Evolutionary conservation across 2,888 invertebrate species (phyloP), one percentile per base, ranked within the genome.

Genomic region (Cephus nigrinus): DNA sequence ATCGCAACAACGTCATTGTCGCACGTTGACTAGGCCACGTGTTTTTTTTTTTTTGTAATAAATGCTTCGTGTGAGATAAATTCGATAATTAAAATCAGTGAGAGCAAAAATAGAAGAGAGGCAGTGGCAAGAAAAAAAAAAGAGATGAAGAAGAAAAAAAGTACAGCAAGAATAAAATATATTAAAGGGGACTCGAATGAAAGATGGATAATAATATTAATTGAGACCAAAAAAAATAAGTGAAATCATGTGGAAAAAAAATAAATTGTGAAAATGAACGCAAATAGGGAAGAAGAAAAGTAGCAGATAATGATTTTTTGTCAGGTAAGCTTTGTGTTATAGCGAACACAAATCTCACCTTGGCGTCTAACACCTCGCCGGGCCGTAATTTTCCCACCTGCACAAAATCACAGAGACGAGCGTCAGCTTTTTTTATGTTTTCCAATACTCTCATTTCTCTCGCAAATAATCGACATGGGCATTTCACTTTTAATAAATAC

Each of bases 331-430:
- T 92, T 92, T 92, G 92, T 92, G 92, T 92, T 91, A 90, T 88
- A 88, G 91, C 89, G 90, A 92, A 93, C 93, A 93, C 93, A 94
- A 94, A 93, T 93, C 94, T 94, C 94, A 95, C 95, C 95, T 95
- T 95, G 92, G 93, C 93, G 92, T 95, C 95, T 92, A 94, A 93
- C 91, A 96, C 94, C 93, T 96, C 95, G 93, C 95, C 96, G 92
- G 95, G 96, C 92, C 95, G 95, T 93, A 96, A 95, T 93, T 93
- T 94, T 93, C 94, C 94, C 93, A 93, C 94, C 94, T 94, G 94
- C 92, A 92, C 93, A 93, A 93, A 93, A 90, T 89, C 83, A 89
- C 82, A 82, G 82, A 85, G 78, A 84, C 82, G 83, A 84, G 30
- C 36, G 68, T 68, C n/a, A 68, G 78, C 31, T 68, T 69, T 71